Conservation (phyloP, 2,113 vertebrate species). For the Microcebus lehilahytsara region DNA sequence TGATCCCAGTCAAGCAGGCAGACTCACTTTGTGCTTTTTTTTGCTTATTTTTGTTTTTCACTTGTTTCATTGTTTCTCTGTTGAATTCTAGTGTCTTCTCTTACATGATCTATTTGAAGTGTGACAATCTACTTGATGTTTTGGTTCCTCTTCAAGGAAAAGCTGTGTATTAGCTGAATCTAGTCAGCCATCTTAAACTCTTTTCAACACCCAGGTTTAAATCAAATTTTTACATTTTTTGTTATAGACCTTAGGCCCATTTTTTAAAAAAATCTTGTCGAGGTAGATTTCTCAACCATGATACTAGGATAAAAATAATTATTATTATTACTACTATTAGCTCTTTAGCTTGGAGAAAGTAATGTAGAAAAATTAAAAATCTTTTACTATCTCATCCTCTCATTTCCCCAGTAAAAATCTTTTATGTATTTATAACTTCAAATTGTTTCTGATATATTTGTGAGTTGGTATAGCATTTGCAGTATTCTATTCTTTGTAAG, state of each 20-base stretch:
- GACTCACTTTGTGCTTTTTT: no score
- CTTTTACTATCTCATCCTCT: neutral
- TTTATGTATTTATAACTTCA: neutral
- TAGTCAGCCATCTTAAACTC: no score
- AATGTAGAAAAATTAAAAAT: neutral
- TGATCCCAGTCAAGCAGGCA: no score
- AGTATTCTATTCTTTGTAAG: neutral
- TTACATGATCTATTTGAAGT: no score
- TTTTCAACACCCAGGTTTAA: neutral
- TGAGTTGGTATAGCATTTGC: neutral
- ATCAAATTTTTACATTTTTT: neutral
- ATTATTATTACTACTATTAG: neutral
- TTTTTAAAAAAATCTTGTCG: neutral
- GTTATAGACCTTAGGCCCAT: neutral
- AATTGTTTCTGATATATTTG: neutral
- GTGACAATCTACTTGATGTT: no score
- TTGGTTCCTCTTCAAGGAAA: no score
- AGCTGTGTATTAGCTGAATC: no score
- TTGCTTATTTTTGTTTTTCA: no score
- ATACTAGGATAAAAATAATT: neutral
- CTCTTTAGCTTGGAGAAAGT: neutral
- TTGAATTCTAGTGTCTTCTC: no score
- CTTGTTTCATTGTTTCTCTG: no score
- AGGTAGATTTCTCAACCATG: neutral
- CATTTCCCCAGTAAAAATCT: neutral